Conservation (phyloP, 2,888 invertebrate species). For the Drosophila limbata region DNA sequence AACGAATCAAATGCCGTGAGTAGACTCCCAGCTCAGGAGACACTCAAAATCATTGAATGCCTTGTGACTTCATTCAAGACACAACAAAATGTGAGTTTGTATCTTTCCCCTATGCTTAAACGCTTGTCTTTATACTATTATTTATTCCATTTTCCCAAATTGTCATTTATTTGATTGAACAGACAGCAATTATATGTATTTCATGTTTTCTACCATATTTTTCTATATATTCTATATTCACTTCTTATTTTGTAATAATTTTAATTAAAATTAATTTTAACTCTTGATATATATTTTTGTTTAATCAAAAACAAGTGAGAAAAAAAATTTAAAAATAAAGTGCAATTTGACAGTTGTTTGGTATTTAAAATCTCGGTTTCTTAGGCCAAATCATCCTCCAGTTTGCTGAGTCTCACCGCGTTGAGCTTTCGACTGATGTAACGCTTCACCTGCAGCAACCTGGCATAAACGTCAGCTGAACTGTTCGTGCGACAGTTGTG, state of each 20-base stretch:
- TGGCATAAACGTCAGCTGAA: constrained; percentile 32
- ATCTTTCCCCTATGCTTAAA: constrained; percentile 9
- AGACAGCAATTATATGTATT: constrained; percentile 13
- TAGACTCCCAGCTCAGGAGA: constrained; percentile 18
- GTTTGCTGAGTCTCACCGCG: background rate
- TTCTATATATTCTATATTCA: too few relatives aligned
- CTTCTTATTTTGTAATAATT: too few relatives aligned
- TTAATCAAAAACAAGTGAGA: too few relatives aligned
- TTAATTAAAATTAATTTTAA: too few relatives aligned
- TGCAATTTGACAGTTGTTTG: background rate
- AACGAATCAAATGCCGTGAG: constrained; percentile 43
- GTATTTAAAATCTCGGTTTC: background rate
- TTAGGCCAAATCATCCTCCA: constrained; percentile 12
- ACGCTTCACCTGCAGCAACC: constrained; percentile 19
- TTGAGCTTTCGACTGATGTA: constrained; percentile 20
- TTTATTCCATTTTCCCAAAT: constrained; percentile 27
- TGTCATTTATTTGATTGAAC: constrained; percentile 66
- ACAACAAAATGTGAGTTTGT: constrained; percentile 26
- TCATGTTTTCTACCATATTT: background rate
- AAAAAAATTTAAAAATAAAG: too few relatives aligned
- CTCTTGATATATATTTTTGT: too few relatives aligned
- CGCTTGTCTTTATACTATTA: constrained; percentile 31
- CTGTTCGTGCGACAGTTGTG: constrained; percentile 39
- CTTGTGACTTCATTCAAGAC: constrained; percentile 29
- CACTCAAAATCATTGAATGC: constrained; percentile 23